Evolutionary conservation across 2,888 invertebrate genomes (phyloP).

Genomic region (Caenorhabditis imperialis): DNA sequence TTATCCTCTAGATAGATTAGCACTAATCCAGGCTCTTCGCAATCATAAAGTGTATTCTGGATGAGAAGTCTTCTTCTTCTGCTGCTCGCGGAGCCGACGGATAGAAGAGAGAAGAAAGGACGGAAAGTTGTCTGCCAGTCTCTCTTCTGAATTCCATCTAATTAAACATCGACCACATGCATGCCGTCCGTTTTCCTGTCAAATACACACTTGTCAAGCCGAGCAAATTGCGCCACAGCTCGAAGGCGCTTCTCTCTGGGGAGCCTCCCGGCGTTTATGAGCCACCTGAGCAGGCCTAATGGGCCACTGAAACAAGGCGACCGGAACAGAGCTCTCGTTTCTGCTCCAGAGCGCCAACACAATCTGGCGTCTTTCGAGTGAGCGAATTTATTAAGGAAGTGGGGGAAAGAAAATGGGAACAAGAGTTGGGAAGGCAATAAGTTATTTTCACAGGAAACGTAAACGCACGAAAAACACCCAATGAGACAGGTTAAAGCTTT

Average conservation of each 20-base stretch:
- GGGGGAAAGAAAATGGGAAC: not conserved
- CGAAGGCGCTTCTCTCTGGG: constrained; percentile 15
- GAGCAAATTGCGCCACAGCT: constrained; percentile 14
- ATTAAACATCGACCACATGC: constrained; percentile 39
- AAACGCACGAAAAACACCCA: constrained; percentile 1
- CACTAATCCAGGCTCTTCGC: not conserved
- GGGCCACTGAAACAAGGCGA: constrained; percentile 15
- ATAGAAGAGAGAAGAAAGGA: not conserved
- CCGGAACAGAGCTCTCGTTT: constrained; percentile 4
- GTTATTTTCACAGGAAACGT: constrained; percentile 18
- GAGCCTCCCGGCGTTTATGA: constrained; percentile 18
- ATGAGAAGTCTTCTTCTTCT: not conserved
- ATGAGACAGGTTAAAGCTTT: constrained; percentile 1
- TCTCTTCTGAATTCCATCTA: constrained; percentile 51
- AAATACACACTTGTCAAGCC: constrained; percentile 44
- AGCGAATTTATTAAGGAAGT: constrained; percentile 6
- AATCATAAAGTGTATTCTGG: constrained; percentile 6
- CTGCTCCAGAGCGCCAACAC: constrained; percentile 11
- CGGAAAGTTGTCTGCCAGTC: constrained; percentile 11
- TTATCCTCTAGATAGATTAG: too few relatives aligned
- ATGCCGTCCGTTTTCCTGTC: constrained; percentile 37
- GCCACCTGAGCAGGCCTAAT: constrained; percentile 46
- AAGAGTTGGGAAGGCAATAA: not conserved
- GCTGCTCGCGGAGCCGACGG: too few relatives aligned
- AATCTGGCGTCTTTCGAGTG: constrained; percentile 8